These are phyloP conservation scores for Lucifuga dentata DNA, from an alignment of 2,113 vertebrate genomes.

Conservation along the genomic window DNA sequence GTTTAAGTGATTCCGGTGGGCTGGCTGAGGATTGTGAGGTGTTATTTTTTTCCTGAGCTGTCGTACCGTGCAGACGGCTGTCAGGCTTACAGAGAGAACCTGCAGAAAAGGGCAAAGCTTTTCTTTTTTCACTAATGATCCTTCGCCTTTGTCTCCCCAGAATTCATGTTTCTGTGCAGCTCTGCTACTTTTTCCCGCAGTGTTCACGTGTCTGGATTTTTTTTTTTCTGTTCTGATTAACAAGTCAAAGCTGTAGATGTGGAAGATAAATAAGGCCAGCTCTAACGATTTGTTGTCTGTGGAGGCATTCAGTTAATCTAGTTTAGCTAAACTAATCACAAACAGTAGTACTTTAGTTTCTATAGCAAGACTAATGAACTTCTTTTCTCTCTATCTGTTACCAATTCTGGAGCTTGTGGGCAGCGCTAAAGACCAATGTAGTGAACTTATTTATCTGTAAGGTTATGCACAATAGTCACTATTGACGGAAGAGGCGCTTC, in stretches of 20 bases:
- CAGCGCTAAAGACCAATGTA: slow-evolving; percentile 43
- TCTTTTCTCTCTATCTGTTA: slow-evolving; percentile 32
- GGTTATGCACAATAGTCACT: slow-evolving; percentile 65
- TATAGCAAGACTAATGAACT: slow-evolving; percentile 30
- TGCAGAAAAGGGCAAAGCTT: slow-evolving; percentile 1
- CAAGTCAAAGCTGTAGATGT: slow-evolving; percentile 84
- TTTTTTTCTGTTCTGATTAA: slow-evolving; percentile 53
- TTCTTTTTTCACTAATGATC: slow-evolving; percentile 43
- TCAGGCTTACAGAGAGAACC: slow-evolving; percentile 22
- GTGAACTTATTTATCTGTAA: slow-evolving; percentile 40
- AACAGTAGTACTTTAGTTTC: slow-evolving; percentile 41
- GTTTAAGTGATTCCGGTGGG: slow-evolving; percentile 50
- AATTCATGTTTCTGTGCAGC: slow-evolving; percentile 50
- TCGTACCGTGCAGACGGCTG: slow-evolving; percentile 13
- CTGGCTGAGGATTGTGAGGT: slow-evolving; percentile 19
- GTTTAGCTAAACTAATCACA: slow-evolving; percentile 45
- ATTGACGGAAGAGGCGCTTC: slow-evolving; percentile 67
- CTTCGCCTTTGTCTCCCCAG: slow-evolving; percentile 18
- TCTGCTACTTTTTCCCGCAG: slow-evolving; percentile 44
- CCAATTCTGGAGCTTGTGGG: slow-evolving; percentile 42
- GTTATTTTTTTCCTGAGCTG: slow-evolving; percentile 10
- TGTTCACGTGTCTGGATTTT: background rate
- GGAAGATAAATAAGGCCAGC: slow-evolving; percentile 63
- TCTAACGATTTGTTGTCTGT: slow-evolving; percentile 78
- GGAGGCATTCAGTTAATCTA: slow-evolving; percentile 50